Conservation (phyloP, 1,140 invertebrate species). For the Musca domestica region DNA sequence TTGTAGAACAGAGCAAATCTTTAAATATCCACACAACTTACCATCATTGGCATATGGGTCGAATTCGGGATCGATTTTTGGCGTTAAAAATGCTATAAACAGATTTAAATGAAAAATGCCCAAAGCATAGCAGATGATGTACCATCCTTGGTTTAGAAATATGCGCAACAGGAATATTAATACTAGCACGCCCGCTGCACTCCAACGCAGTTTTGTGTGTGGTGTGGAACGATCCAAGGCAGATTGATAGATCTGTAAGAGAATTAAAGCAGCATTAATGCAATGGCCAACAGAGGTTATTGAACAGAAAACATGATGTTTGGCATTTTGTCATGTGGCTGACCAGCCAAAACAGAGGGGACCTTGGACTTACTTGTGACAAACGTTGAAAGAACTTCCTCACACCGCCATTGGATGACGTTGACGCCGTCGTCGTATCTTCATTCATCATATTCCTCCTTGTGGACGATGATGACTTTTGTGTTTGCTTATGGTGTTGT, state of each 20-base stretch:
- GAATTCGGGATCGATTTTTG: constrained; percentile 97
- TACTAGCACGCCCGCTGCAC: constrained; percentile 58
- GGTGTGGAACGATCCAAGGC: constrained; percentile 67
- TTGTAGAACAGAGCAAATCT: no score
- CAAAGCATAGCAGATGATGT: constrained; percentile 97
- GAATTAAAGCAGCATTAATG: constrained; percentile 1
- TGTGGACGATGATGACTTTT: neutral
- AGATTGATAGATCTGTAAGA: constrained; percentile 59
- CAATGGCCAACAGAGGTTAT: neutral
- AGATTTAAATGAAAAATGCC: constrained; percentile 99
- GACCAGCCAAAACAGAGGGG: neutral
- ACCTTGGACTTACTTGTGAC: constrained; percentile 40
- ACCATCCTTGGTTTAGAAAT: constrained; percentile 85
- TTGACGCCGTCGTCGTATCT: constrained; percentile 35
- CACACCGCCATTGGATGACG: constrained; percentile 38
- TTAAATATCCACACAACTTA: constrained; percentile 50
- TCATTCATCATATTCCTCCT: constrained; percentile 48
- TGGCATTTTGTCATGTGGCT: neutral
- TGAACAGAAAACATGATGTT: neutral
- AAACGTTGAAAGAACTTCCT: constrained; percentile 48
- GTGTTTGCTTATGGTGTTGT: neutral
- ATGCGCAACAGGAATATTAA: constrained; percentile 62
- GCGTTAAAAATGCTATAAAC: constrained; percentile 98
- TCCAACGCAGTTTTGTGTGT: constrained; percentile 61
- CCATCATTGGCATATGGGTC: constrained; percentile 74